Evolutionary conservation across 1,140 invertebrate genomes (phyloP).

Genomic region (Apis cerana): DNA sequence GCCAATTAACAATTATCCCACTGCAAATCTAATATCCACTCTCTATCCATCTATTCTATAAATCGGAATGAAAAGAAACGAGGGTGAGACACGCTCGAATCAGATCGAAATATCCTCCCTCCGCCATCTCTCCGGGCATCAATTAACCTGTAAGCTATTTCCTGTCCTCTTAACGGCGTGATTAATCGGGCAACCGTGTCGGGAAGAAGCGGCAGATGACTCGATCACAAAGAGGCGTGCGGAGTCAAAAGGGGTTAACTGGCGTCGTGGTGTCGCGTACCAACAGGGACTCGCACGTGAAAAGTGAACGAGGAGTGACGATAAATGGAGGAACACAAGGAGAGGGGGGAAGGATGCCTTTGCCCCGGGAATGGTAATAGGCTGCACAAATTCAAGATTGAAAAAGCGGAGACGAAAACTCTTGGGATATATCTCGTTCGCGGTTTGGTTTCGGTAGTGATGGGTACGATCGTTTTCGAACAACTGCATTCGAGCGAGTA

Average conservation of each 20-base stretch:
- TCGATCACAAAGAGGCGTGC: slow-evolving; percentile 1
- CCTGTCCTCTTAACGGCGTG: slow-evolving; percentile 13
- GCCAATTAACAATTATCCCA: no score
- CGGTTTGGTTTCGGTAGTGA: no score
- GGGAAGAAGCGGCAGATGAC: not conserved
- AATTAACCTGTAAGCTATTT: slow-evolving; percentile 25
- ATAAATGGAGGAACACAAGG: not conserved
- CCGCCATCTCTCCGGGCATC: not conserved
- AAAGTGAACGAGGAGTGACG: not conserved
- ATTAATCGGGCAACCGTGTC: slow-evolving; percentile 18
- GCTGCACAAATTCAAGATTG: not conserved
- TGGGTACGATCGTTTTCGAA: no score
- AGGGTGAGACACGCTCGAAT: not conserved
- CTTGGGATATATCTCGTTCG: no score
- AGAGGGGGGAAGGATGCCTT: not conserved
- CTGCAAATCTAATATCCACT: no score
- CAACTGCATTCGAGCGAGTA: no score
- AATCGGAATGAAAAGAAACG: not conserved
- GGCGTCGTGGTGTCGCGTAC: not conserved
- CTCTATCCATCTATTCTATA: not conserved
- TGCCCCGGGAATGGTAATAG: slow-evolving; percentile 19
- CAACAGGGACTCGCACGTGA: not conserved
- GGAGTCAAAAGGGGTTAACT: slow-evolving; percentile 32
- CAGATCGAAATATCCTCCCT: not conserved
- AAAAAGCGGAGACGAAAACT: slow-evolving; percentile 25